phyloP scores from a whole-genome alignment of 2,113 vertebrate species.

The Calyptomena viridis region DNA sequence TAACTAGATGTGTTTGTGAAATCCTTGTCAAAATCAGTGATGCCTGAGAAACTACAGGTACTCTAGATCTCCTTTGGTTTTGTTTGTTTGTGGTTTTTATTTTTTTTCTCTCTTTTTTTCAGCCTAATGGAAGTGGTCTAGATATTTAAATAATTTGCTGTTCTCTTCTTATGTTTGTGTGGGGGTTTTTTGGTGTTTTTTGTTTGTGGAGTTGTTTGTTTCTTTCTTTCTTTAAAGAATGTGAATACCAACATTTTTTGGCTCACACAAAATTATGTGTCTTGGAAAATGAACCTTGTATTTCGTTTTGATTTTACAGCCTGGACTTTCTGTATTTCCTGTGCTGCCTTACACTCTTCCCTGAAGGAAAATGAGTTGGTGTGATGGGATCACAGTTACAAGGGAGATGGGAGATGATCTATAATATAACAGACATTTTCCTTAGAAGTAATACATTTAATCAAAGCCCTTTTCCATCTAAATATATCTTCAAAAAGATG shows the following conservation, averaged over 20 bases:
- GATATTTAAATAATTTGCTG: neutral
- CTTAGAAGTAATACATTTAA: neutral
- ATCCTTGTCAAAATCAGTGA: neutral
- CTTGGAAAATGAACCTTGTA: neutral
- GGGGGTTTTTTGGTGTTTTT: no score
- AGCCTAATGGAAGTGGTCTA: neutral
- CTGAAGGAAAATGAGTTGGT: neutral
- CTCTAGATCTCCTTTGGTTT: neutral
- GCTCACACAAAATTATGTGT: neutral
- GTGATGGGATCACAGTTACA: neutral
- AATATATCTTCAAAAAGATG: neutral
- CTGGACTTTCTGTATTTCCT: neutral
- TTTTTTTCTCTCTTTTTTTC: neutral
- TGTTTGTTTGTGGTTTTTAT: neutral
- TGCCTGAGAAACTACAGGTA: neutral
- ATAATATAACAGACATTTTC: neutral
- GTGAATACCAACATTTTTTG: neutral
- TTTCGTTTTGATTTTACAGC: neutral
- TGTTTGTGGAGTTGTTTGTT: no score
- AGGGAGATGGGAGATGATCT: neutral
- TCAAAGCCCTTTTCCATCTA: neutral
- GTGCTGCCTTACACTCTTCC: neutral
- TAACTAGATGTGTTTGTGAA: neutral
- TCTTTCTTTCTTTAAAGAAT: neutral
- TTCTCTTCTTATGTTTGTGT: neutral